Evolutionary conservation across 2,797 vertebrate genomes (phyloP).

Genomic region (Paratrypauchen microcephalus): DNA sequence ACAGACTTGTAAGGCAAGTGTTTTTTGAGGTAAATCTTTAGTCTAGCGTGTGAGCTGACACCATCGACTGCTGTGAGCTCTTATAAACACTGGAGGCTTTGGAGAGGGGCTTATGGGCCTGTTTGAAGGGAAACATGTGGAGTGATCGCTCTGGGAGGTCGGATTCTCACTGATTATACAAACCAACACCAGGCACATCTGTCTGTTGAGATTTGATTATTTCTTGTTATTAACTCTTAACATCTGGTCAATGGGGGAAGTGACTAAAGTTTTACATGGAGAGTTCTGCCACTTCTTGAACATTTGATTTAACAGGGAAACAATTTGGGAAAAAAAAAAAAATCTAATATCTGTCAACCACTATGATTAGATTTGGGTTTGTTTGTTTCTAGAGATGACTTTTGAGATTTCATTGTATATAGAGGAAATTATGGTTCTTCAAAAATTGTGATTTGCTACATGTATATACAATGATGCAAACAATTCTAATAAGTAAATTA

Average conservation of each 20-base stretch:
- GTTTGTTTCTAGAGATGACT: no score
- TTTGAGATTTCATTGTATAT: no score
- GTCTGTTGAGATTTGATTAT: conserved; percentile 8
- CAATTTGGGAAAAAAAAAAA: no score
- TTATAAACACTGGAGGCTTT: conserved; percentile 38
- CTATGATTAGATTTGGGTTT: no score
- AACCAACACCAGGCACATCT: conserved; percentile 21
- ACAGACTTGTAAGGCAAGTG: conserved; percentile 6
- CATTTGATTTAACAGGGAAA: not conserved
- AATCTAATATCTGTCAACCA: no score
- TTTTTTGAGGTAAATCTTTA: conserved; percentile 17
- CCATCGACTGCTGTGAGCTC: not conserved
- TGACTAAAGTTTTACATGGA: not conserved
- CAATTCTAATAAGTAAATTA: no score
- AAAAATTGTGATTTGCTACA: no score
- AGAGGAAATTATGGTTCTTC: no score
- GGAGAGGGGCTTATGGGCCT: conserved; percentile 25
- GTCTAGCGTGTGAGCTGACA: conserved; percentile 4
- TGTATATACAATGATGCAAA: no score
- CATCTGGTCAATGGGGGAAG: conserved; percentile 1
- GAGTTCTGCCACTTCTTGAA: not conserved
- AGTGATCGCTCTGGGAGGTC: conserved; percentile 60
- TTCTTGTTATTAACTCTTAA: not conserved
- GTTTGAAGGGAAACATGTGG: conserved; percentile 37
- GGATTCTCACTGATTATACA: conserved; percentile 34